Conservation (phyloP, 2,888 invertebrate species). For the Thyatira batis region DNA sequence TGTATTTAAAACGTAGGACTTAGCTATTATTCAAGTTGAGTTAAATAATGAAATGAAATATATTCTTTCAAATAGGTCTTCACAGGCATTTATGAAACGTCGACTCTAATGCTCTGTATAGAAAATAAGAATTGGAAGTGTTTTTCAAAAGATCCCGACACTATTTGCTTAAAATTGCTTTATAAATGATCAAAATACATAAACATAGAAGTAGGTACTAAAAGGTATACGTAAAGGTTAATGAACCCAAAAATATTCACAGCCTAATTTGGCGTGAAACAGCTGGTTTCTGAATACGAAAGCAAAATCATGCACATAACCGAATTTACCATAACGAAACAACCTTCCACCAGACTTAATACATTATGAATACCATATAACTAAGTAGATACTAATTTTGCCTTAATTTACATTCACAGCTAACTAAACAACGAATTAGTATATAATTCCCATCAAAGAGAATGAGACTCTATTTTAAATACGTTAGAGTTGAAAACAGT, state of each 20-base stretch:
- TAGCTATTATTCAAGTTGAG: no score
- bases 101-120: no score
- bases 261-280: background rate
- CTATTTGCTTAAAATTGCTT: no score
- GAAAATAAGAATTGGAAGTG: no score
- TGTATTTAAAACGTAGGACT: no score
- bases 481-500: background rate
- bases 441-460: background rate
- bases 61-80: no score
- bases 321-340: background rate
- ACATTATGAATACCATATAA: conserved; percentile 17
- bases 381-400: conserved; percentile 31
- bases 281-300: background rate
- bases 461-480: background rate
- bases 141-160: no score
- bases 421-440: conserved; percentile 31
- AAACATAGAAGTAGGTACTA: no score
- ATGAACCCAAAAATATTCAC: background rate
- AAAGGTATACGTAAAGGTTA: background rate
- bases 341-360: background rate
- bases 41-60: no score
- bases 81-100: no score
- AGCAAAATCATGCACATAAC: conserved; percentile 1
- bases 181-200: no score
- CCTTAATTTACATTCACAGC: conserved; percentile 24